Evolutionary conservation across 2,797 vertebrate species (phyloP), one percentile per base, ranked within the genome.

Genomic region (Myotis myotis): DNA sequence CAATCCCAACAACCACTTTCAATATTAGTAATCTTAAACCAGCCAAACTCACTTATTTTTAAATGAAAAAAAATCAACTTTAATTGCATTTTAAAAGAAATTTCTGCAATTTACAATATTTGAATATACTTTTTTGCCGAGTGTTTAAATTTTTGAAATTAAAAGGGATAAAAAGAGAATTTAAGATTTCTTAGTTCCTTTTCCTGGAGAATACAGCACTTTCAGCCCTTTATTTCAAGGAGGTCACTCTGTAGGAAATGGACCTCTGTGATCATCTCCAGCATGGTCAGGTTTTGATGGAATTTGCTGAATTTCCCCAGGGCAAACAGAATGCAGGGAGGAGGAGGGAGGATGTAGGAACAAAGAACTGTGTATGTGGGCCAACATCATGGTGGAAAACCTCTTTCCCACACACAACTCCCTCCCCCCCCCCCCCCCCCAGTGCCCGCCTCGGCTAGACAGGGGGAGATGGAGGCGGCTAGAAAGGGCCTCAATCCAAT

Each of bases 11-110:
- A 80, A 9, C 10, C 36, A 60, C 22, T 38, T 88, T 25, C 7
- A 68, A 33, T 28, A 13, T 72, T 60, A 72, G 41, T 38, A 62
- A 25, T 62, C 60, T 92, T 64, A 57, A 10, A 28, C 80, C 66
- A 95, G 20, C 6, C 64, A 93, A 72, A 92, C 33, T 71, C 51
- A 91, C 5, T 71, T 79, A 55, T 15, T 75, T 94, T 72, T 16
- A 28, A 62, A 47, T 53, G 19, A 41, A 47, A 68, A 33, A 55
- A n/a, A 83, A 41, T 66, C 23, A 51, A 80, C 38, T 70, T 82
- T 55, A 93, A 91, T 55, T 11, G 44, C 13, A 92, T 4, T 49
- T 84, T 89, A 87, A 80, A 5, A 87, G 17, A 6, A 76, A 83
- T 80, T 82, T 79, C 66, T 90, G 5, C 1, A 80, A 74, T 64